Evolutionary conservation across 2,113 vertebrate genomes (phyloP).

Genomic region (Lagopus muta): DNA sequence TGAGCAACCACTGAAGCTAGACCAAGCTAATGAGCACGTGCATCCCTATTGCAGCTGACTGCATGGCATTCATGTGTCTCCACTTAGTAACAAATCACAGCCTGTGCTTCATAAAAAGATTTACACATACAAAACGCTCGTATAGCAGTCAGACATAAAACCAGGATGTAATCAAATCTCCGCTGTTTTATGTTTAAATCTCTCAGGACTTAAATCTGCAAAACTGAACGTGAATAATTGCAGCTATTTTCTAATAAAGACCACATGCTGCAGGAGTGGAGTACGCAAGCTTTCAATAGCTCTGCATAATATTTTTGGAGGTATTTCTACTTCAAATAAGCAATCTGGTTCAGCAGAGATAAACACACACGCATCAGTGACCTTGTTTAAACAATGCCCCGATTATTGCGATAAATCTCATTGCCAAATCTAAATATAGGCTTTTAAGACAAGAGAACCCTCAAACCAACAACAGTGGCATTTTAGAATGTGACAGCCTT

Average conservation of each 20-base stretch:
- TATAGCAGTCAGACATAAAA: constrained; percentile 20
- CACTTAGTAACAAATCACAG: not conserved
- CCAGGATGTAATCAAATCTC: constrained; percentile 40
- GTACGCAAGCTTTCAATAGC: not conserved
- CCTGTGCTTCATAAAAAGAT: constrained; percentile 1
- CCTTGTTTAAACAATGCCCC: constrained; percentile 39
- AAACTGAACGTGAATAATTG: not conserved
- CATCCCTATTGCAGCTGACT: not conserved
- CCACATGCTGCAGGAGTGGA: not conserved
- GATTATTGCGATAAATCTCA: constrained; percentile 11
- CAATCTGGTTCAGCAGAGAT: constrained; percentile 25
- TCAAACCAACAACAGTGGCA: not conserved
- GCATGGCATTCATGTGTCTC: not conserved
- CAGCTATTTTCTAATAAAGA: constrained; percentile 40
- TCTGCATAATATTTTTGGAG: not conserved
- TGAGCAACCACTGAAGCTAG: not conserved
- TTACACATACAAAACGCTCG: constrained; percentile 23
- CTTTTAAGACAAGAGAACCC: constrained; percentile 29
- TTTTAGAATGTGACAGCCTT: constrained; percentile 31
- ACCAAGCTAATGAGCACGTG: not conserved
- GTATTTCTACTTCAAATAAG: constrained; percentile 57
- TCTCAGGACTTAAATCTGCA: not conserved
- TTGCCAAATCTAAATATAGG: constrained; percentile 53
- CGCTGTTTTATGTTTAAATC: constrained; percentile 2
- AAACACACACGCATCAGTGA: not conserved